phyloP scores from a whole-genome alignment of 2,888 invertebrate genomes.

The Oscheius sp. region DNA sequence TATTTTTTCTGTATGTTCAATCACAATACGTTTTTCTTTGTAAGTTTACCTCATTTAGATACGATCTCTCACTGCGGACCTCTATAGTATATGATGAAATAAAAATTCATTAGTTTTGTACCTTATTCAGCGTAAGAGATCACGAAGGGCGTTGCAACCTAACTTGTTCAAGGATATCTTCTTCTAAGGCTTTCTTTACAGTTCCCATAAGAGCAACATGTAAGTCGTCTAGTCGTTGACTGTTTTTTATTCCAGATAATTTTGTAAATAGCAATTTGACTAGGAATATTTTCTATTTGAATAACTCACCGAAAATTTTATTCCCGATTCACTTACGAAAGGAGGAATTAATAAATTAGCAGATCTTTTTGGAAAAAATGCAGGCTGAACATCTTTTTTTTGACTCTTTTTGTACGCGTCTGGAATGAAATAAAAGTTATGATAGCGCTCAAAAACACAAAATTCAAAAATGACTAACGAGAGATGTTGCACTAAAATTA shows the following conservation, averaged over 20 bases:
- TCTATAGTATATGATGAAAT: neutral
- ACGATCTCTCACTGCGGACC: too few relatives aligned
- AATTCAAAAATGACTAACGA: too few relatives aligned
- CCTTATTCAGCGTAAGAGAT: too few relatives aligned
- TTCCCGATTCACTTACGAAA: too few relatives aligned
- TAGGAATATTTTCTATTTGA: too few relatives aligned
- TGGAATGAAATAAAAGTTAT: neutral
- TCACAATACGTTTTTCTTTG: neutral
- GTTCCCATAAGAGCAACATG: slow-evolving; percentile 15
- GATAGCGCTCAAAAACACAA: neutral
- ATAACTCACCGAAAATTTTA: too few relatives aligned
- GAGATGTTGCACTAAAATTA: too few relatives aligned
- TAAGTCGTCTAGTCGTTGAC: slow-evolving; percentile 4
- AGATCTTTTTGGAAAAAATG: too few relatives aligned
- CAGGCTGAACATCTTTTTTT: too few relatives aligned
- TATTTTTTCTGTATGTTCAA: neutral
- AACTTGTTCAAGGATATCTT: slow-evolving; percentile 1
- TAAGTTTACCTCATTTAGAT: neutral
- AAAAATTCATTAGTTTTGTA: neutral
- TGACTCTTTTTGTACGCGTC: too few relatives aligned
- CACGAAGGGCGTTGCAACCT: neutral
- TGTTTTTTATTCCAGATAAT: slow-evolving; percentile 7
- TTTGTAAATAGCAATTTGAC: slow-evolving; percentile 19
- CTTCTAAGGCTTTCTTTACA: slow-evolving; percentile 18
- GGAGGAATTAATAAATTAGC: too few relatives aligned